These are phyloP conservation scores for Tachina fera DNA, from an alignment of 2,888 invertebrate genomes.

Conservation along the genomic window DNA sequence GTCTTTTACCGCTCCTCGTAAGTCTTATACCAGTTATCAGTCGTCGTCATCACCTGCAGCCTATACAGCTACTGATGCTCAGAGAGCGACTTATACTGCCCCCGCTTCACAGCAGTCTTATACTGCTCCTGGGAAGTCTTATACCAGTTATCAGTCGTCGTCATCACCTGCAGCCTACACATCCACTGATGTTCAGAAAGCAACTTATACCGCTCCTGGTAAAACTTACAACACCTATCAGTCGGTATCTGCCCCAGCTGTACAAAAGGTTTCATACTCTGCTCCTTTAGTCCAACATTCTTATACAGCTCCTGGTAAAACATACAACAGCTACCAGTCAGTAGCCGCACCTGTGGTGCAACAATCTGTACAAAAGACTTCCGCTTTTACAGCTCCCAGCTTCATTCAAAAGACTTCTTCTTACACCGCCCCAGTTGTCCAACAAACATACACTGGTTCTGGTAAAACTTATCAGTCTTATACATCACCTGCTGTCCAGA, in stretches of 20 bases:
- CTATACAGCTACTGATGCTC: slow-evolving; percentile 10
- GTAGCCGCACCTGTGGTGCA: slow-evolving; percentile 30
- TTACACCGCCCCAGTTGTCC: slow-evolving; percentile 32
- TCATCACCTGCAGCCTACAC: slow-evolving; percentile 30
- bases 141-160: slow-evolving; percentile 53
- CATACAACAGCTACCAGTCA: slow-evolving; percentile 36
- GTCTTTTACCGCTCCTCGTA: slow-evolving; percentile 51
- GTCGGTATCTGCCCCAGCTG: slow-evolving; percentile 44
- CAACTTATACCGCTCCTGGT: slow-evolving; percentile 28
- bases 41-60: slow-evolving; percentile 21
- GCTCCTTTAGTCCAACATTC: slow-evolving; percentile 47
- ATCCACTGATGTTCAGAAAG: slow-evolving; percentile 8
- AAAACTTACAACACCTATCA: slow-evolving; percentile 50
- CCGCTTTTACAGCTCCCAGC: slow-evolving; percentile 24
- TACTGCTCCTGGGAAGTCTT: slow-evolving; percentile 60
- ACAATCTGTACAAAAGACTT: slow-evolving; percentile 31
- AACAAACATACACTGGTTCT: slow-evolving; percentile 42
- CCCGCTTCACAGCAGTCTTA: slow-evolving; percentile 38
- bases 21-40: slow-evolving; percentile 65
- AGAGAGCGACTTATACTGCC: slow-evolving; percentile 27
- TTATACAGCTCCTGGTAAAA: slow-evolving; percentile 33
- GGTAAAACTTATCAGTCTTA: slow-evolving; percentile 55
- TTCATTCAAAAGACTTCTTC: slow-evolving; percentile 30
- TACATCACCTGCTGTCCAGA: slow-evolving; percentile 39
- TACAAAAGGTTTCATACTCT: slow-evolving; percentile 26